Evolutionary conservation across 2,797 vertebrate genomes (phyloP).

Genomic region (Chaenodraco wilsoni): DNA sequence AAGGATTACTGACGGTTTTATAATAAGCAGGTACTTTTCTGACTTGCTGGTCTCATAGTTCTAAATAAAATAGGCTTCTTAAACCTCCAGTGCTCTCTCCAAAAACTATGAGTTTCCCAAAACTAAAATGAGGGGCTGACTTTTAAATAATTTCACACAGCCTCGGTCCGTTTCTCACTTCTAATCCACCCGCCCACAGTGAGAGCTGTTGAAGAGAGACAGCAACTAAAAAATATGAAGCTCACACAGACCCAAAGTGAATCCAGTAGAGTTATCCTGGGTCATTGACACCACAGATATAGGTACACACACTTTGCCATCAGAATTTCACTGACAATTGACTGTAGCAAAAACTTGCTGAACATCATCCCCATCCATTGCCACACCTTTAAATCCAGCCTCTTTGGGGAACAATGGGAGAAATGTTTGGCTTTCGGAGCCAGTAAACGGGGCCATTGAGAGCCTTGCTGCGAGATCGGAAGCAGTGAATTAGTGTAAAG

Average conservation of each 20-base stretch:
- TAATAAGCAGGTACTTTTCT: constrained; percentile 9
- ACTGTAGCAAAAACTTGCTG: constrained; percentile 69
- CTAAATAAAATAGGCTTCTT: neutral
- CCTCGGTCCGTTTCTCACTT: constrained; percentile 76
- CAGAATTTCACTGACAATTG: constrained; percentile 32
- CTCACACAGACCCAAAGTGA: constrained; percentile 52
- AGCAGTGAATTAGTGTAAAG: constrained; percentile 81
- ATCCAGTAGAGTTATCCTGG: constrained; percentile 46
- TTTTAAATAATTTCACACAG: constrained; percentile 73
- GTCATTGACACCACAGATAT: constrained; percentile 50
- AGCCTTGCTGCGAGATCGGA: constrained; percentile 72
- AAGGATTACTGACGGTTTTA: neutral
- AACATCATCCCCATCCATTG: constrained; percentile 64
- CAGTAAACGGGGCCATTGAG: constrained; percentile 74
- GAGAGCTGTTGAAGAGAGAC: constrained; percentile 72
- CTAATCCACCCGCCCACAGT: constrained; percentile 67
- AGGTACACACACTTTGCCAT: constrained; percentile 5
- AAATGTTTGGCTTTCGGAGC: constrained; percentile 78
- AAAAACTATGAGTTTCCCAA: constrained; percentile 40
- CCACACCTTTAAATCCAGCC: constrained; percentile 71
- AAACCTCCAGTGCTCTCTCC: constrained; percentile 25
- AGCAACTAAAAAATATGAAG: constrained; percentile 57
- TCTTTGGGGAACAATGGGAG: constrained; percentile 78
- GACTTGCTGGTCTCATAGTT: neutral
- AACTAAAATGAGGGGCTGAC: constrained; percentile 58